Base-by-base conservation (phyloP, 2,888 invertebrate species). In the Caenorhabditis sinica region DNA sequence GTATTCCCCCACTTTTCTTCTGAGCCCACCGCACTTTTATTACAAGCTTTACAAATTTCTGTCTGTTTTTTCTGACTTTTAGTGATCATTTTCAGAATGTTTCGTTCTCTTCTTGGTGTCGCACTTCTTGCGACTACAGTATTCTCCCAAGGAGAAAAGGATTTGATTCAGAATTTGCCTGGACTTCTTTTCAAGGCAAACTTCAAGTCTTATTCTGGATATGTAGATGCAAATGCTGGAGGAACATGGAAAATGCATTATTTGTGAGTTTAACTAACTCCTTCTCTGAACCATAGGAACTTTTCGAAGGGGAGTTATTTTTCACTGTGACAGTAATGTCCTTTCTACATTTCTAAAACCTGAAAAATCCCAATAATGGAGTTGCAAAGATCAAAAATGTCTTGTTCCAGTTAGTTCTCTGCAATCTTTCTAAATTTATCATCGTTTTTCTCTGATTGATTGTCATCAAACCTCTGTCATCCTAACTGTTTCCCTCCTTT, bases 181-280 rank as follows among this genome's bases (percentile, higher is more conserved):
- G 93, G 93, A 2, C 90, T 94, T 40, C 79, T 89, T 5, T 91
- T 90, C 61, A 89, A 93, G 72, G 90, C 93, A 5, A 89, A 87
- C 53, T 94, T 93, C 91, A 92, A 92, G 79, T 93, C 93, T 25
- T 94, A 93, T 83, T 94, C 94, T 5, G 94, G 94, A 13, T 94
- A 93, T 83, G 90, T 94, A 43, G 88, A 93, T 61, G 93, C 93
- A 25, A 91, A 91, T 25, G 90, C 90, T 13, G 88, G 91, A 8
- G 92, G 91, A 43, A 92, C 90, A 20, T 93, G 92, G 88, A 88
- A 90, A 45, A 91, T 94, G 58, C 93, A 93, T 86, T 94, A 94
- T 89, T 93, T 93, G 94, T 94, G 83, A 87, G 88, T 80, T 33
- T 11, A 20, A 30, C 15, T 51, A 8, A 33, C 4, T 33, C 33